Evolutionary conservation across 2,797 vertebrate genomes (phyloP).

Genomic region (Acanthurus tractus): DNA sequence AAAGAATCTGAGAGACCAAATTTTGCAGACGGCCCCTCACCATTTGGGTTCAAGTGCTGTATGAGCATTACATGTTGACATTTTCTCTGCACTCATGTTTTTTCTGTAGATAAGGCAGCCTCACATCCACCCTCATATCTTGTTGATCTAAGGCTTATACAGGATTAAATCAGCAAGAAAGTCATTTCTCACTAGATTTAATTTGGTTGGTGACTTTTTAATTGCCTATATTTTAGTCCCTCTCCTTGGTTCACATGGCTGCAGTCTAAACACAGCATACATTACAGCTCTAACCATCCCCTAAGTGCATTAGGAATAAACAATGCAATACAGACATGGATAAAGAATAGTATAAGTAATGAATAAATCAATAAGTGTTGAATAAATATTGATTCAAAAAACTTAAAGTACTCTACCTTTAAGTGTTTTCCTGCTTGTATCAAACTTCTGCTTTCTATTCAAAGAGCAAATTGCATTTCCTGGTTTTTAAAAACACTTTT

Average conservation of each 20-base stretch:
- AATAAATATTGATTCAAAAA: conserved; percentile 26
- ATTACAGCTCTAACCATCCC: conserved; percentile 40
- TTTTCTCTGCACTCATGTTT: conserved; percentile 47
- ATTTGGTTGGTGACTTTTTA: conserved; percentile 61
- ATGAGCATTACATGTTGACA: conserved; percentile 38
- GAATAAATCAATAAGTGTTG: conserved; percentile 31
- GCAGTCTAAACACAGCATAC: conserved; percentile 59
- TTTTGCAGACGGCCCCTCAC: neutral
- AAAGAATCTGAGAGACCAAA: neutral
- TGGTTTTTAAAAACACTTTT: neutral
- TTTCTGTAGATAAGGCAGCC: conserved; percentile 50
- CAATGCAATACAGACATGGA: conserved; percentile 25
- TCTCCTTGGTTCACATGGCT: conserved; percentile 44
- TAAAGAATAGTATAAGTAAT: conserved; percentile 10
- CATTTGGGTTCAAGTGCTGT: conserved; percentile 22
- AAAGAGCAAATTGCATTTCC: conserved; percentile 11
- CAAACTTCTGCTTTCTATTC: conserved; percentile 8
- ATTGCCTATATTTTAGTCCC: conserved; percentile 60
- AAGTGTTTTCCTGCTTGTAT: conserved; percentile 3
- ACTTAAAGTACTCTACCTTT: neutral
- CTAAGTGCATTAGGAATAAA: conserved; percentile 50
- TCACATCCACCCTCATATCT: conserved; percentile 48
- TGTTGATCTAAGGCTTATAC: conserved; percentile 50
- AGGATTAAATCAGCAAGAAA: conserved; percentile 50
- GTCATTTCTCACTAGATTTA: conserved; percentile 53